These are phyloP conservation scores for Rhodeus uyekii DNA, from an alignment of 2,797 vertebrate species.

Conservation along the genomic window DNA sequence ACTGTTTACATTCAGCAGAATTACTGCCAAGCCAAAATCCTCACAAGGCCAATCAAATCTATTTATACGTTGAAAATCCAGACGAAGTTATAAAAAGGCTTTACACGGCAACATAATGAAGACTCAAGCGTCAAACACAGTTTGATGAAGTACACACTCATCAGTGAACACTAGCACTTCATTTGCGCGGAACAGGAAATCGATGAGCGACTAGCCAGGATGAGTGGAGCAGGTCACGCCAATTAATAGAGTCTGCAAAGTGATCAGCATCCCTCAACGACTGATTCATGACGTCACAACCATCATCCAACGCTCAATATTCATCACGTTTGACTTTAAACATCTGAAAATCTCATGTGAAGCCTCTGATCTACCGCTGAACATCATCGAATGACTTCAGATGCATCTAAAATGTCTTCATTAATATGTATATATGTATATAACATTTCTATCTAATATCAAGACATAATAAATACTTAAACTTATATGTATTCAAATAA, in stretches of 20 bases:
- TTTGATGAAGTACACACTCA: slow-evolving; percentile 19
- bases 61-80: slow-evolving; percentile 11
- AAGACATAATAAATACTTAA: no score
- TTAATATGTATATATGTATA: no score
- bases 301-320: no score
- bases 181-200: slow-evolving; percentile 57
- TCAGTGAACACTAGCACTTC: slow-evolving; percentile 49
- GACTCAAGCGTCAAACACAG: slow-evolving; percentile 16
- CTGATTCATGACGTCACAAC: no score
- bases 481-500: no score
- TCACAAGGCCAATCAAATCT: background rate
- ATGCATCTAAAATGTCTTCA: no score
- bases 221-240: slow-evolving; percentile 26
- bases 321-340: no score
- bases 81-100: background rate
- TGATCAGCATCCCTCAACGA: background rate
- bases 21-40: background rate
- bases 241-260: slow-evolving; percentile 40
- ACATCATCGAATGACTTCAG: no score
- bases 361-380: no score
- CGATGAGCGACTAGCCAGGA: slow-evolving; percentile 47
- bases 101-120: background rate
- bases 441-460: no score
- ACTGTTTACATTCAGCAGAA: background rate
- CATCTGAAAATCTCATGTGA: no score